Conservation (phyloP, 2,888 invertebrate genomes). For the Saturnia pavonia region DNA sequence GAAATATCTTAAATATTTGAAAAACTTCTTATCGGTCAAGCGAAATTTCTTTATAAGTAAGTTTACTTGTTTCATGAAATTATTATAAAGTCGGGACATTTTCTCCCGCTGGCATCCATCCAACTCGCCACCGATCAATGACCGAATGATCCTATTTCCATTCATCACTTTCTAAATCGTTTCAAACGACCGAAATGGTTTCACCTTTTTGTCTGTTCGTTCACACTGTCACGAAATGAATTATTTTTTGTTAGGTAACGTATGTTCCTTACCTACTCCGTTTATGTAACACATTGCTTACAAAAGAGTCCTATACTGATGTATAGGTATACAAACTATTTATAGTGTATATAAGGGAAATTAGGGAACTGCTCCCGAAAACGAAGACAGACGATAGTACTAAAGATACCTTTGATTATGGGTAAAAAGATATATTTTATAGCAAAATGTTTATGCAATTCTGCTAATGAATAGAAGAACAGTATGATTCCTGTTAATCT, state of each 20-base stretch:
- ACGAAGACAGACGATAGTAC: too few relatives aligned
- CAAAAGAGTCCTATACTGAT: conserved; percentile 6
- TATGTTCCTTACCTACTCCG: not conserved
- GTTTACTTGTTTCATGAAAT: not conserved
- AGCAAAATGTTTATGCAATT: too few relatives aligned
- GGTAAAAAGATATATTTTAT: too few relatives aligned
- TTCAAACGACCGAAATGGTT: conserved; percentile 18
- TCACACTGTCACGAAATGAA: conserved; percentile 26
- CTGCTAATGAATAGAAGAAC: too few relatives aligned
- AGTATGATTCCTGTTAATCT: too few relatives aligned
- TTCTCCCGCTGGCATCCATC: conserved; percentile 26
- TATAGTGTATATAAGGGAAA: too few relatives aligned
- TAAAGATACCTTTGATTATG: too few relatives aligned
- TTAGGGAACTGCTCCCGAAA: too few relatives aligned
- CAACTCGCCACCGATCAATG: conserved; percentile 32
- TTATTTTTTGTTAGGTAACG: not conserved
- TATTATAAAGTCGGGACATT: not conserved
- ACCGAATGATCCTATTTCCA: conserved; percentile 28
- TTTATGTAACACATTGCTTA: not conserved
- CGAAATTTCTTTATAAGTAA: not conserved
- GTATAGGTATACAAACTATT: too few relatives aligned
- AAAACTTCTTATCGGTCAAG: too few relatives aligned
- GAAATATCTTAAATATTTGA: too few relatives aligned
- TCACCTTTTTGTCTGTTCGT: conserved; percentile 32
- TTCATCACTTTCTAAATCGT: conserved; percentile 31